These are phyloP conservation scores for Pseudocheirus occidentalis DNA, from an alignment of 2,797 vertebrate genomes.

Conservation along the genomic window DNA sequence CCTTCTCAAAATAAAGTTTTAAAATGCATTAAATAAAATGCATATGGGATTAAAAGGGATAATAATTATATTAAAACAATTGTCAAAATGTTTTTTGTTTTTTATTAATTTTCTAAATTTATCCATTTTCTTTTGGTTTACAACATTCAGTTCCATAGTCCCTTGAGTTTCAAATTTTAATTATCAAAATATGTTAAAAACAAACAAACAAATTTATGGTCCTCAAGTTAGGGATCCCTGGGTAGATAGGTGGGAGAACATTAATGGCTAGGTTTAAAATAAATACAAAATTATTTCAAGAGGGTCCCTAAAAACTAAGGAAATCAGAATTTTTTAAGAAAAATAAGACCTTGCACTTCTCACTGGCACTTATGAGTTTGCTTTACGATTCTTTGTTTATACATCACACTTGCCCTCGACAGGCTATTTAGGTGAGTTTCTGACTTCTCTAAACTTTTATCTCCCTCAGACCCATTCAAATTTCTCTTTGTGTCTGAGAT, in stretches of 20 bases:
- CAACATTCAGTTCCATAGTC: too few species aligned
- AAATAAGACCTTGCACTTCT: background rate
- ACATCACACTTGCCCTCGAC: background rate
- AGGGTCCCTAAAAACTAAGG: background rate
- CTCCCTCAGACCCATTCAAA: background rate
- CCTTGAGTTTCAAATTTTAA: background rate
- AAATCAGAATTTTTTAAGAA: background rate
- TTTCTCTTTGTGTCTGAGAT: background rate
- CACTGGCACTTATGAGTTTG: background rate
- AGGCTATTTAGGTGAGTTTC: background rate
- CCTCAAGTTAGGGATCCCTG: background rate
- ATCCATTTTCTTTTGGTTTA: too few species aligned
- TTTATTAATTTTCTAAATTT: too few species aligned
- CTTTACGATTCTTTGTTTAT: background rate
- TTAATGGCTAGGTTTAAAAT: background rate
- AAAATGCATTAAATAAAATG: background rate
- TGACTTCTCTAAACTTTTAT: background rate
- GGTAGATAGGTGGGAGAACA: background rate
- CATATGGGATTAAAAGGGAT: background rate
- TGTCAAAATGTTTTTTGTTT: background rate
- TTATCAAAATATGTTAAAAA: background rate
- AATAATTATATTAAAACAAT: background rate
- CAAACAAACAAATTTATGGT: too few species aligned
- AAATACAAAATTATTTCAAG: background rate
- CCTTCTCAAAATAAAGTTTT: background rate